Evolutionary conservation across 2,113 vertebrate genomes (phyloP).

Genomic region (Gnathonemus echidnorhynchus): DNA sequence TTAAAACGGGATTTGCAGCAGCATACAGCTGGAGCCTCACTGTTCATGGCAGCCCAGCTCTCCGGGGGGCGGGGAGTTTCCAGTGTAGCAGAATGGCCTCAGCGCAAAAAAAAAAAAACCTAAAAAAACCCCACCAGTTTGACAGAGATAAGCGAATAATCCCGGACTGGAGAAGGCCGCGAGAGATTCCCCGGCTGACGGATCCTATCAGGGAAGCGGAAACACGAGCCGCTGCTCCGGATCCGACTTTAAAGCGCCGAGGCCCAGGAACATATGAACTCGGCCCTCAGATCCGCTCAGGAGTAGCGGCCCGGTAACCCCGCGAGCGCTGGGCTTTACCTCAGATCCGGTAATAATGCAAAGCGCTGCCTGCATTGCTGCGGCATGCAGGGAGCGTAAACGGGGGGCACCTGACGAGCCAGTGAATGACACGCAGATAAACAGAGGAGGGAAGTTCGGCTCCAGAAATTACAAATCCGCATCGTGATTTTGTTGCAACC

Average conservation of each 20-base stretch:
- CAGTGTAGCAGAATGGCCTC: background rate
- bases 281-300: background rate
- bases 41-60: background rate
- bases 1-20: background rate
- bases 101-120: background rate
- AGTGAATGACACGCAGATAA: background rate
- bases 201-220: background rate
- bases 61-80: background rate
- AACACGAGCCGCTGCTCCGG: background rate
- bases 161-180: background rate
- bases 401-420: background rate
- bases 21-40: background rate
- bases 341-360: background rate
- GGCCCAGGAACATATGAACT: background rate
- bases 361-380: background rate
- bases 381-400: background rate
- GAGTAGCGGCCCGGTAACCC: background rate
- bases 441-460: background rate
- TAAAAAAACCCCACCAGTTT: background rate
- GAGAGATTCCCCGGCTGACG: background rate
- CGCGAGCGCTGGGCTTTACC: background rate
- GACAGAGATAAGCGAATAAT: background rate
- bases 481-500: too few species aligned
- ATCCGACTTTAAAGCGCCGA: background rate
- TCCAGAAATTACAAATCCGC: background rate